Base-by-base conservation (phyloP, 2,797 vertebrate genomes). In the Heteromormyrus szaboi region DNA sequence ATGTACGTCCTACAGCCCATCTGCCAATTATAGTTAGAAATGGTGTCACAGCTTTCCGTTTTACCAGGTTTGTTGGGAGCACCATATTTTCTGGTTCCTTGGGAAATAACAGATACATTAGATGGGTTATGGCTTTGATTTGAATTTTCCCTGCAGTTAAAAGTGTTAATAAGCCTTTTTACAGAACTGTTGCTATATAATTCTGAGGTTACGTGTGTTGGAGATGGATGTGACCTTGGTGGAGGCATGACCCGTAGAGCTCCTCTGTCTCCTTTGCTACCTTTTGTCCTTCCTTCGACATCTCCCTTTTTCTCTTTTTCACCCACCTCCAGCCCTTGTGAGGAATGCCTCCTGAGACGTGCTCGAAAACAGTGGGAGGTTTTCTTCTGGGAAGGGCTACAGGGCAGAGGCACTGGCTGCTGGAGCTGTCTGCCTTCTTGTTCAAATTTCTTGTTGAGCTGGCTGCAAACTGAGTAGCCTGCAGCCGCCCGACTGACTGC, bases 151-250 rank as follows among this genome's bases (percentile, higher is more conserved):
- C 91, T 87, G 54, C 96, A 95, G 93, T 96, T 99, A 91, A 99
- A 99, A 0, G 96, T 97, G 93, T 97, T 97, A 86, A 99, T 99
- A 51, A 99, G 96, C 90, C 95, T 97, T 92, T 93, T 97, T 89
- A 99, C 98, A 0, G 97, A 97, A 4, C 94, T 91, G 22, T 93
- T 95, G 8, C 62, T n/a, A 51, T 65, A 37, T 9, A 85, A 25
- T 54, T 12, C 33, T 5, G 93, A 92, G 8, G 92, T 91, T 56
- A 92, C 90, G 22, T 92, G 93, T 68, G 51, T 54, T 83, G 93
- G 89, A 3, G 7, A 9, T 85, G 92, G 90, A 59, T 88, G 91
- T 53, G 22, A 90, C 59, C 37, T 88, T 4, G 90, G 87, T 86
- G 79, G 33, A 54, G 88, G 90, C 72, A 48, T 90, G 88, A 50